Evolutionary conservation across 2,797 vertebrate genomes (phyloP), one percentile per base, ranked within the genome.

Genomic region (Vultur gryphus): DNA sequence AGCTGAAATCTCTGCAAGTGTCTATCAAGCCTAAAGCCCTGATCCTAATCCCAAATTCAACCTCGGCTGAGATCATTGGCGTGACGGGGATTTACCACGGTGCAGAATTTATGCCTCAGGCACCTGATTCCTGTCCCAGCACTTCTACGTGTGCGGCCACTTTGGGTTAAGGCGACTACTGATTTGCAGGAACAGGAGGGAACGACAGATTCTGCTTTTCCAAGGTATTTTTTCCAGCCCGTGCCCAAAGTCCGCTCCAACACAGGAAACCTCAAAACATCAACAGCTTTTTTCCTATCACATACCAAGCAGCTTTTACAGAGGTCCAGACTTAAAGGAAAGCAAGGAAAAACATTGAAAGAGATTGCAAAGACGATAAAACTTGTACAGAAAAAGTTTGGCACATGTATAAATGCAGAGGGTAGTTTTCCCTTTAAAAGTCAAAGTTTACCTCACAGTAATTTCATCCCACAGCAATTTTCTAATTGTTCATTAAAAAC

Each of bases 401-500:
- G 83, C 58, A 20, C 5, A 1, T 9, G 10, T 24, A 24, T 21
- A 82, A 54, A 71, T 1, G 3, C 33, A 41, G 28, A 52, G 48
- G 24, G 73, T 33, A 17, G 29, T 31, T 75, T 33, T 54, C 6
- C 41, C 44, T 58, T 51, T 44, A 35, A 9, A 62, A 86, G 52
- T 35, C 86, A 49, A 48, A 78, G 51, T 55, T 87, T 25, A 54
- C 69, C 52, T 77, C 69, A 9, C 29, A 35, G 39, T 51, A 46
- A 89, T 80, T 80, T 84, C 61, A 71, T n/a, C 67, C 61, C 69
- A 26, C n/a, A 54, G 75, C 76, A 54, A 44, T 70, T 75, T 85
- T 14, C 66, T 35, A 75, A 67, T 79, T 64, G 54, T 82, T 90
- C 72, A 73, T 82, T 82, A 81, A 86, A 70, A 84, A 17, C 61